Percentiles rank a stretch among this genome's conserved stretches.
Conservation (phyloP, 2,888 invertebrate genomes). For the Platycheirus albimanus region DNA sequence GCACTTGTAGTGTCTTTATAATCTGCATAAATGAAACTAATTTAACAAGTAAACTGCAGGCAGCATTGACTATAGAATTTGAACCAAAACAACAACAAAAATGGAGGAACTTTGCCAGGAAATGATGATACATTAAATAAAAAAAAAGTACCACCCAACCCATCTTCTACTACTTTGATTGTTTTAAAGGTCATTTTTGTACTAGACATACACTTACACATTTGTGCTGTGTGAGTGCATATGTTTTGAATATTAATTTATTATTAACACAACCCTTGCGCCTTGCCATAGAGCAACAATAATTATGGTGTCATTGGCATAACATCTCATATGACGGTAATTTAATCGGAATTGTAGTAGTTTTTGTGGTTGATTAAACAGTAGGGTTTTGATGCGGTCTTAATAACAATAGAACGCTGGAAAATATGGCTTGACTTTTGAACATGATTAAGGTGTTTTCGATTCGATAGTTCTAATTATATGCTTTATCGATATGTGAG, state of each 20-base stretch:
- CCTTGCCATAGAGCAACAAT: too few species aligned
- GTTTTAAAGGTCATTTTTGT: slow-evolving; percentile 37
- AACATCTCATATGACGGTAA: slow-evolving; percentile 34
- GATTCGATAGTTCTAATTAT: too few species aligned
- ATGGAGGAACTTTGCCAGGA: slow-evolving; percentile 31
- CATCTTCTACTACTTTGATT: too few species aligned
- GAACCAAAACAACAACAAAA: too few species aligned
- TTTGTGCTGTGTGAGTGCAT: too few species aligned
- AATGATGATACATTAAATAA: slow-evolving; percentile 30
- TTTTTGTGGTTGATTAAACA: background rate
- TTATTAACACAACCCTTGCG: slow-evolving; percentile 12
- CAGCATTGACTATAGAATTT: slow-evolving; percentile 1
- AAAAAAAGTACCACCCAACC: too few species aligned
- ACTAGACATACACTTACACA: too few species aligned
- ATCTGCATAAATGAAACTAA: slow-evolving; percentile 10
- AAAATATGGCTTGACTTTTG: too few species aligned
- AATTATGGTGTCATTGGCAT: slow-evolving; percentile 43
- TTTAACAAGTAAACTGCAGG: slow-evolving; percentile 9
- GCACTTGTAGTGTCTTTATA: slow-evolving; percentile 1
- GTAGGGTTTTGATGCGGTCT: slow-evolving; percentile 1
- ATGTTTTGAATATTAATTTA: slow-evolving; percentile 34
- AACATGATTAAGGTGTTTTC: too few species aligned
- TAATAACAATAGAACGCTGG: too few species aligned
- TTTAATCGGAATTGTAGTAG: slow-evolving; percentile 10
- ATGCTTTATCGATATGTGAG: too few species aligned